Conservation (phyloP, 2,113 vertebrate species). For the Pungitius pungitius region DNA sequence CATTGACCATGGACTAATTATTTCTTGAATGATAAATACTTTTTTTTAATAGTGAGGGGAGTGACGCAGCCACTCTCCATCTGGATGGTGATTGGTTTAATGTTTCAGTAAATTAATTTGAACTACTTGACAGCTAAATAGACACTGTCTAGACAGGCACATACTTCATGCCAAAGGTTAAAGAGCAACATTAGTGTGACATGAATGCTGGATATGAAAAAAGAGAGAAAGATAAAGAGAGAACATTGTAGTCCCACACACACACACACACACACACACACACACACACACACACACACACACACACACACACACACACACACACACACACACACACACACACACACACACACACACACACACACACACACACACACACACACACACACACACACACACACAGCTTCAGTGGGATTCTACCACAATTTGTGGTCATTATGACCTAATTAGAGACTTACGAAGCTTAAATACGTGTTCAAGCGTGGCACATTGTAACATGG, state of each 20-base stretch:
- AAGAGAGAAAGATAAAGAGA: conserved; percentile 20
- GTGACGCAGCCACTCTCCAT: not conserved
- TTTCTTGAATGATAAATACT: too few relatives aligned
- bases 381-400: too few relatives aligned
- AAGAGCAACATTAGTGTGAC: conserved; percentile 26
- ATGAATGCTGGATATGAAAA: conserved; percentile 32
- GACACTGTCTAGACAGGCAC: conserved; percentile 11
- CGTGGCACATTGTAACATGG: conserved; percentile 27
- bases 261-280: too few relatives aligned
- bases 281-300: too few relatives aligned
- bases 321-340: too few relatives aligned
- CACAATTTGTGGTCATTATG: conserved; percentile 28
- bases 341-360: too few relatives aligned
- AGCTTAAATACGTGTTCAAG: not conserved
- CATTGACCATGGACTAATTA: not conserved
- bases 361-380: too few relatives aligned
- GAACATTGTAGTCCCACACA: not conserved
- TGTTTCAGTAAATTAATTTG: conserved; percentile 14
- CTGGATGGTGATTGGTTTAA: not conserved
- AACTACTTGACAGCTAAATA: conserved; percentile 14
- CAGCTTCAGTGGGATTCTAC: conserved; percentile 20
- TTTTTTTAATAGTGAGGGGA: not conserved
- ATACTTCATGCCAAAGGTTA: conserved; percentile 36
- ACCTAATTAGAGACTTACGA: conserved; percentile 41
- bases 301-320: too few relatives aligned